Conservation (phyloP, 35 echinoderm and acorn worm genomes). For the Anneissia japonica region DNA sequence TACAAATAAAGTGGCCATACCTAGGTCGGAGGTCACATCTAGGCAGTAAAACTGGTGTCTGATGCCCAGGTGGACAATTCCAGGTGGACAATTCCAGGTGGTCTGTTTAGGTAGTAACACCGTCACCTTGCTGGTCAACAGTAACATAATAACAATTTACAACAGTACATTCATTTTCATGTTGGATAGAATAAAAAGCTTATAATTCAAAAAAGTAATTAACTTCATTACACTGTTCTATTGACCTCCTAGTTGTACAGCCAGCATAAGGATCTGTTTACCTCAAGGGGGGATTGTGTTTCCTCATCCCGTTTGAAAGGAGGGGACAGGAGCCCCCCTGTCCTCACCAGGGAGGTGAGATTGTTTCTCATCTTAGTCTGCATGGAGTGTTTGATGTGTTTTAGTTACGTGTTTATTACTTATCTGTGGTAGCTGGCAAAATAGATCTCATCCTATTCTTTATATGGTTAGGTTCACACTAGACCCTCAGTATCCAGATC, state of each 20-base stretch:
- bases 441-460: neutral
- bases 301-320: neutral
- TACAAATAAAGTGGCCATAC: too few relatives aligned
- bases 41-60: too few relatives aligned
- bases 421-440: neutral
- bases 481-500: too few relatives aligned
- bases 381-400: conserved; percentile 14
- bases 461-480: neutral
- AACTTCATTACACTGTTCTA: neutral
- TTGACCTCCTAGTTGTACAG: neutral
- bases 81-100: too few relatives aligned
- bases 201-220: neutral
- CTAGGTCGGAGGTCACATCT: too few relatives aligned
- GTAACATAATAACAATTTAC: neutral
- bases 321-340: conserved; percentile 34
- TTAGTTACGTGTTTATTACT: neutral
- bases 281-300: neutral
- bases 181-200: too few relatives aligned
- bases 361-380: conserved; percentile 1
- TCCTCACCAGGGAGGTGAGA: conserved; percentile 68
- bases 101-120: too few relatives aligned
- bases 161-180: neutral
- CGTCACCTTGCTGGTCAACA: too few relatives aligned
- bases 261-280: neutral
- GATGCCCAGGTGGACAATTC: too few relatives aligned